Conservation (phyloP, 2,888 invertebrate genomes). For the Abrostola tripartita region DNA sequence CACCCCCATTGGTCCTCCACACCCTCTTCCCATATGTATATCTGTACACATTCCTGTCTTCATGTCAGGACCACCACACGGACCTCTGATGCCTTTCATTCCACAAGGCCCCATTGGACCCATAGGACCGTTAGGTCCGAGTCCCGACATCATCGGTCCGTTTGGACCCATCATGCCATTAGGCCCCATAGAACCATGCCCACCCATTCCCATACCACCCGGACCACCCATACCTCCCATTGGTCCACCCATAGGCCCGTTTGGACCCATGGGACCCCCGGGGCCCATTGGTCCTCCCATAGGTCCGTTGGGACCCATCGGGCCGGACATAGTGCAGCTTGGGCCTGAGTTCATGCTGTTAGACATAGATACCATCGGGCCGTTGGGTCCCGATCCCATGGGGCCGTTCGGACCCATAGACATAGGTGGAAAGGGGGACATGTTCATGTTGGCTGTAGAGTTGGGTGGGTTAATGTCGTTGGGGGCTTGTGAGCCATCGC, state of each 20-base stretch:
- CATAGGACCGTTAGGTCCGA: conserved; percentile 85
- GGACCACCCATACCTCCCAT: conserved; percentile 78
- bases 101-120: conserved; percentile 87
- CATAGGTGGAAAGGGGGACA: conserved; percentile 81
- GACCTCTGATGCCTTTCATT: conserved; percentile 84
- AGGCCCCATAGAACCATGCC: conserved; percentile 79
- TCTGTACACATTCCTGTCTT: conserved; percentile 85
- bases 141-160: conserved; percentile 84
- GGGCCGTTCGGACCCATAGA: conserved; percentile 81
- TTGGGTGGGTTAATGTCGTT: conserved; percentile 80
- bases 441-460: conserved; percentile 79
- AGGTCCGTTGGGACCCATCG: conserved; percentile 75
- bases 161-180: conserved; percentile 86
- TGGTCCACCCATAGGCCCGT: conserved; percentile 70
- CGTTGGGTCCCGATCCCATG: conserved; percentile 81
- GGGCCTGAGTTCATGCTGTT: conserved; percentile 82
- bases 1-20: conserved; percentile 87
- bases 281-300: conserved; percentile 75
- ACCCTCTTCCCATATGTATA: conserved; percentile 86
- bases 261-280: conserved; percentile 78
- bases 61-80: conserved; percentile 86
- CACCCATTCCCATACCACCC: conserved; percentile 73
- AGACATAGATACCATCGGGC: conserved; percentile 84
- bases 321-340: conserved; percentile 84
- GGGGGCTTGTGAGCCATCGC: conserved; percentile 74